Conservation (phyloP, 2,113 vertebrate genomes). For the Zosterops pallidus region DNA sequence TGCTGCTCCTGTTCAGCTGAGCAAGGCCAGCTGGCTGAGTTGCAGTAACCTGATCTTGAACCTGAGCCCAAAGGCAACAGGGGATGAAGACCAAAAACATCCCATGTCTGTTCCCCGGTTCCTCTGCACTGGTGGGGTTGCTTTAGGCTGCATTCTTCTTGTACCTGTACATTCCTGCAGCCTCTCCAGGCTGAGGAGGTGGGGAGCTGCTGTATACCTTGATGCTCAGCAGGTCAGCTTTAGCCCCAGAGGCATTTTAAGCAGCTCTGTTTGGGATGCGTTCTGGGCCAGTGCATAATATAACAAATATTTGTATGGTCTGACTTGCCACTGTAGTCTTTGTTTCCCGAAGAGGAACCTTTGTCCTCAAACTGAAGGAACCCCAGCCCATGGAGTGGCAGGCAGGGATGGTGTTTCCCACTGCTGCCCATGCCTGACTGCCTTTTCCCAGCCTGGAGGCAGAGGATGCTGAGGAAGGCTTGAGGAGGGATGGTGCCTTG, state of each 20-base stretch:
- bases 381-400: background rate
- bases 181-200: background rate
- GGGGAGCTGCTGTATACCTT: too few relatives aligned
- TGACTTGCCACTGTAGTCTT: background rate
- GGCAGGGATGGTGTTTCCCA: background rate
- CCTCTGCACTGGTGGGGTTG: fast-evolving
- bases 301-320: background rate
- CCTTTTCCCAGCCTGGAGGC: background rate
- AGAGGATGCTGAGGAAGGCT: background rate
- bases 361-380: background rate
- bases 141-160: background rate
- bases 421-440: fast-evolving
- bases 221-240: background rate
- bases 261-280: background rate
- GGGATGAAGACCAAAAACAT: background rate
- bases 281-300: background rate
- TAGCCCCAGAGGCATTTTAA: background rate
- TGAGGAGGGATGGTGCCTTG: background rate
- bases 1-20: background rate
- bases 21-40: background rate
- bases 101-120: fast-evolving
- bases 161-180: background rate
- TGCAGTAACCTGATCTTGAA: background rate
- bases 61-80: background rate
- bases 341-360: background rate